Percentiles rank a stretch among this genome's conserved stretches.
Evolutionary conservation across 1,140 invertebrate species (phyloP).

Genomic region (Hylaeus volcanicus): DNA sequence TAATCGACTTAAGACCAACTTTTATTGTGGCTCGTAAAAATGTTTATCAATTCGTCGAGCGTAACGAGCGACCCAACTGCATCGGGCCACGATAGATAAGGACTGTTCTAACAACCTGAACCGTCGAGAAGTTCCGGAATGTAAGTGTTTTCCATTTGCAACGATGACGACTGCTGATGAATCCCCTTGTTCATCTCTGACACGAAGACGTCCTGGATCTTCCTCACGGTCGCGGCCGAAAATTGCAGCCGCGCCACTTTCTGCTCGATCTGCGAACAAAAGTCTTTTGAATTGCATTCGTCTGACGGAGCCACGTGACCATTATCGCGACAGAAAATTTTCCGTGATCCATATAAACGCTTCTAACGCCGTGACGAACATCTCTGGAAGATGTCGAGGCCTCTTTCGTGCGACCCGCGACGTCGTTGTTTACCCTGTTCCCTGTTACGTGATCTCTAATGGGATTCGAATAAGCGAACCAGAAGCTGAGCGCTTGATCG

Average conservation of each 20-base stretch:
- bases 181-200: constrained; percentile 84
- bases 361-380: constrained; percentile 7
- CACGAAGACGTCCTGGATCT: constrained; percentile 80
- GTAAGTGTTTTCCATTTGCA: constrained; percentile 86
- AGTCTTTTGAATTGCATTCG: background rate
- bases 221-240: constrained; percentile 72
- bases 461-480: constrained; percentile 19
- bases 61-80: background rate
- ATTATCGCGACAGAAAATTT: constrained; percentile 17
- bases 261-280: constrained; percentile 77
- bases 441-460: constrained; percentile 46
- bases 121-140: constrained; percentile 84
- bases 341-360: constrained; percentile 32
- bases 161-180: constrained; percentile 81
- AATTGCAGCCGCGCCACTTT: constrained; percentile 74
- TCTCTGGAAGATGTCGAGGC: background rate
- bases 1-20: background rate
- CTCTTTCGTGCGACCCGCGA: too few species aligned
- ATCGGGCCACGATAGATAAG: background rate
- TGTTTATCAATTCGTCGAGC: background rate
- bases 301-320: background rate
- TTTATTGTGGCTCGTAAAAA: constrained; percentile 3
- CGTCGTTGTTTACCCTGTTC: constrained; percentile 9
- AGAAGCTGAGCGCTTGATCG: background rate
- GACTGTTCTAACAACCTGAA: constrained; percentile 77